Conservation (phyloP, 2,797 vertebrate species). For the Ctenopoma multispine region DNA sequence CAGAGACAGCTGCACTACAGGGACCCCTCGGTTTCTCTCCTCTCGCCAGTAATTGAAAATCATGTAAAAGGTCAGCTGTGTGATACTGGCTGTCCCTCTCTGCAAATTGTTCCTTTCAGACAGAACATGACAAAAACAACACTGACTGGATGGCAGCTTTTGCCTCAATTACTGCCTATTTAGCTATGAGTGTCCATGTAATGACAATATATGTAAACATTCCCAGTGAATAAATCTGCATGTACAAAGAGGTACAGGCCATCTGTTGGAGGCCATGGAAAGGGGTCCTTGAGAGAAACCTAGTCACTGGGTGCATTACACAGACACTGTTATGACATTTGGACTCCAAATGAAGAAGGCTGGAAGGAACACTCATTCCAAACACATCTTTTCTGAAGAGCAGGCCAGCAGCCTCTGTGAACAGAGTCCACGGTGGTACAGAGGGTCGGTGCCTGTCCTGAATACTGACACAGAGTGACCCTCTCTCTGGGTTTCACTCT, state of each 20-base stretch:
- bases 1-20: conserved; percentile 76
- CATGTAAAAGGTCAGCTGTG: conserved; percentile 83
- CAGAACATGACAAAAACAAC: conserved; percentile 76
- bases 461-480: conserved; percentile 63
- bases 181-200: conserved; percentile 62
- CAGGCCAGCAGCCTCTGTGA: conserved; percentile 19
- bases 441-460: conserved; percentile 57
- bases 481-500: conserved; percentile 59
- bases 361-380: conserved; percentile 44
- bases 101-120: conserved; percentile 71
- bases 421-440: conserved; percentile 20
- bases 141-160: conserved; percentile 68
- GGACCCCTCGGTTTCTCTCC: conserved; percentile 71
- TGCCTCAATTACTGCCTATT: conserved; percentile 69
- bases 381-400: conserved; percentile 43
- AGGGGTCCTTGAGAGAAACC: conserved; percentile 60
- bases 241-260: conserved; percentile 65
- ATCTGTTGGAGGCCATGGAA: conserved; percentile 72
- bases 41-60: conserved; percentile 82
- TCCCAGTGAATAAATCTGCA: conserved; percentile 75
- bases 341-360: conserved; percentile 52
- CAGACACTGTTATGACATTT: conserved; percentile 77
- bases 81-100: conserved; percentile 71
- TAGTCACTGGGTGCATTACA: conserved; percentile 76
- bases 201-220: conserved; percentile 75